These are phyloP conservation scores for Rhopalosiphum maidis DNA, from an alignment of 1,140 invertebrate species.

Conservation along the genomic window DNA sequence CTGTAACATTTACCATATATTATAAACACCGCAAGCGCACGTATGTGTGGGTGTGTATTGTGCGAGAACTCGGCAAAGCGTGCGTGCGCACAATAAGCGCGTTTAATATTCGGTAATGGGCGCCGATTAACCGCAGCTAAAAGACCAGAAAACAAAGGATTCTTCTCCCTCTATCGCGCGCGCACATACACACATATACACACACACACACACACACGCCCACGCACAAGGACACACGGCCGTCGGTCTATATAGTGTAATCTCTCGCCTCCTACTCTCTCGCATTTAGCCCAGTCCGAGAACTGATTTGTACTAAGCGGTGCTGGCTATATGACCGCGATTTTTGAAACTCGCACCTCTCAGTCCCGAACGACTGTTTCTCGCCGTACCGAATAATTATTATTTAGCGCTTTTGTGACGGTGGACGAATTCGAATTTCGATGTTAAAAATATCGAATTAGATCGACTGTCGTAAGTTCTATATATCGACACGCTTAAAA, in stretches of 20 bases:
- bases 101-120: conserved; percentile 55
- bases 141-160: conserved; percentile 52
- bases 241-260: not conserved
- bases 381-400: not conserved
- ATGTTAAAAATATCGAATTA: no score
- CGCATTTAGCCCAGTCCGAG: not conserved
- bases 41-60: not conserved
- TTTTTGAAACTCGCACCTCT: not conserved
- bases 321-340: not conserved
- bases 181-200: not conserved
- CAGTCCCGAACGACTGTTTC: not conserved
- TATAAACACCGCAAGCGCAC: not conserved
- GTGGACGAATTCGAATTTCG: no score
- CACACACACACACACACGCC: not conserved
- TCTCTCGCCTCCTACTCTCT: not conserved
- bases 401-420: no score
- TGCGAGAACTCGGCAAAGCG: not conserved
- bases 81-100: conserved; percentile 9
- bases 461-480: no score
- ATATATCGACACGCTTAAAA: no score
- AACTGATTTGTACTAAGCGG: not conserved
- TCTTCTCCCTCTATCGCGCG: not conserved
- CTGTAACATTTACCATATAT: conserved; percentile 40
- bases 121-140: conserved; percentile 47
- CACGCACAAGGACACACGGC: not conserved